These are phyloP conservation scores for Styela clava DNA, from an alignment of 23 tunicate genomes.

Conservation along the genomic window DNA sequence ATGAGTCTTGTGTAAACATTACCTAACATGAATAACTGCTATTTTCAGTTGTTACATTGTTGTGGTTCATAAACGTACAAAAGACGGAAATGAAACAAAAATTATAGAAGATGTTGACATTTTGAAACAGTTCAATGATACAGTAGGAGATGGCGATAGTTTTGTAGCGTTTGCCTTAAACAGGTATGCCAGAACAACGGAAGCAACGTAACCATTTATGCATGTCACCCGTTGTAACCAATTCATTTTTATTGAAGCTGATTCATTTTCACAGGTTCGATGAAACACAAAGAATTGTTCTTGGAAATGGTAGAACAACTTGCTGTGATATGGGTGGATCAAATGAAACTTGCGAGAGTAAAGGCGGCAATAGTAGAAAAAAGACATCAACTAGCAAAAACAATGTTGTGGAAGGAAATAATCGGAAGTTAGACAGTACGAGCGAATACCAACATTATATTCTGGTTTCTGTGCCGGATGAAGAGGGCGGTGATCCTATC, in stretches of 20 bases:
- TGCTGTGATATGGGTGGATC: neutral
- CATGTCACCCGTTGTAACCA: too few species aligned
- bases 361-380: neutral
- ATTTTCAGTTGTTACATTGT: neutral
- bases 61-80: neutral
- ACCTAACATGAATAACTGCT: too few species aligned
- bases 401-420: neutral
- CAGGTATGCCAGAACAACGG: too few species aligned
- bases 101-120: neutral
- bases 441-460: neutral
- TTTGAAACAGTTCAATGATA: neutral
- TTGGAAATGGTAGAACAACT: neutral
- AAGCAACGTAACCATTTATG: too few species aligned
- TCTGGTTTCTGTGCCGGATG: neutral
- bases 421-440: neutral
- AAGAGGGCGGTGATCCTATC: neutral
- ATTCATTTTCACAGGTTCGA: neutral
- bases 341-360: neutral
- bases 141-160: neutral
- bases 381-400: neutral
- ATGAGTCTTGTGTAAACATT: too few species aligned
- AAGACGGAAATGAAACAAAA: neutral
- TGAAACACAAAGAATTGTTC: neutral
- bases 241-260: too few species aligned
- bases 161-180: neutral